Conservation (phyloP, 2,888 invertebrate genomes). For the Tachina fera region DNA sequence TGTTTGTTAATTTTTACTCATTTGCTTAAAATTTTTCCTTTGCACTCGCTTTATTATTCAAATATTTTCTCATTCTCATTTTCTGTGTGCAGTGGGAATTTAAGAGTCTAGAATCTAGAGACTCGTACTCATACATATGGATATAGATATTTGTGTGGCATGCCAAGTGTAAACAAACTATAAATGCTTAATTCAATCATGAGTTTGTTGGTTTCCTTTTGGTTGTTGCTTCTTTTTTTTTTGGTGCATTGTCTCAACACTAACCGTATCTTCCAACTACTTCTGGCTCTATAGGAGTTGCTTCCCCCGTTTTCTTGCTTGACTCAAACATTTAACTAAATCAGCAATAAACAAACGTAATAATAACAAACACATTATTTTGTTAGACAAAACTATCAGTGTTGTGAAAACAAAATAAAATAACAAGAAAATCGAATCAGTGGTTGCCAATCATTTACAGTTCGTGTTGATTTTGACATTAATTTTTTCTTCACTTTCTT, state of each 20-base stretch:
- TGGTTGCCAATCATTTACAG: constrained; percentile 20
- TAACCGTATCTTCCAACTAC: constrained; percentile 5
- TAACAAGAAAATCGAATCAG: constrained; percentile 1
- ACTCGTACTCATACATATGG: background rate
- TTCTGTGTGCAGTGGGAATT: no score
- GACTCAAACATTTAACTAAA: constrained; percentile 47
- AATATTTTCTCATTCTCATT: constrained; percentile 7
- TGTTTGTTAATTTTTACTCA: background rate
- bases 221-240: constrained; percentile 16
- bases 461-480: background rate
- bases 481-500: no score
- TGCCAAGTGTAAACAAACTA: constrained; percentile 75
- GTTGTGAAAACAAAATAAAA: background rate
- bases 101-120: no score
- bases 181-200: constrained; percentile 82
- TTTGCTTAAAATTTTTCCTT: constrained; percentile 12
- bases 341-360: constrained; percentile 51
- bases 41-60: constrained; percentile 19
- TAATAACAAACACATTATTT: constrained; percentile 51
- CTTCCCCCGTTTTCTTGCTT: background rate
- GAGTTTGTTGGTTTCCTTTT: constrained; percentile 65
- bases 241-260: constrained; percentile 29
- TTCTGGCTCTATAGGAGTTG: background rate
- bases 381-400: constrained; percentile 59
- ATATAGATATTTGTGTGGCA: constrained; percentile 53